Conservation (phyloP, 1,140 invertebrate species). For the Asobara japonica region DNA sequence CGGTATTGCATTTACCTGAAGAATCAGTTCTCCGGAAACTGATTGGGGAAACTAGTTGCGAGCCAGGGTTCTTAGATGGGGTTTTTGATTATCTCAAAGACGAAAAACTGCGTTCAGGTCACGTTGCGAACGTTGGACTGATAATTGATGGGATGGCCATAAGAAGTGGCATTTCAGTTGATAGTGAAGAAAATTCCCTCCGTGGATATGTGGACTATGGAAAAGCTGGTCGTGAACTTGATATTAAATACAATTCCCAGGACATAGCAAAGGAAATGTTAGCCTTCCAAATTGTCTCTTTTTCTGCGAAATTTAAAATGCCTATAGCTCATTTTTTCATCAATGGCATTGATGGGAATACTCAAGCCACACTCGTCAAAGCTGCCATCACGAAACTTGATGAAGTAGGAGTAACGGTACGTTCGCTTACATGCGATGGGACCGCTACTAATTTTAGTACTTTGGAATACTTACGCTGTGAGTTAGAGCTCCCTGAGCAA, state of each 20-base stretch:
- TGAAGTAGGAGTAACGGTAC: slow-evolving; percentile 24
- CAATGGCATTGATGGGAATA: not conserved
- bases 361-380: not conserved
- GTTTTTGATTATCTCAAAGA: not conserved
- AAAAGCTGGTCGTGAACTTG: not conserved
- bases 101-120: not conserved
- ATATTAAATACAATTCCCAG: not conserved
- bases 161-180: not conserved
- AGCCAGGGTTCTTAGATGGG: not conserved
- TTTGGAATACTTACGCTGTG: too few species aligned
- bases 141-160: not conserved
- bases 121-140: not conserved
- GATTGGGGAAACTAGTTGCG: not conserved
- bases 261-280: not conserved
- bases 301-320: not conserved
- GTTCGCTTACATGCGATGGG: slow-evolving; percentile 35
- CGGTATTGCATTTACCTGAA: not conserved
- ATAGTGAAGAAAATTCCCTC: too few species aligned
- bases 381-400: not conserved
- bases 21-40: not conserved
- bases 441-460: slow-evolving; percentile 28
- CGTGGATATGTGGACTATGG: not conserved
- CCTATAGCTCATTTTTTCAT: slow-evolving; percentile 2
- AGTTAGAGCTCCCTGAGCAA: slow-evolving; percentile 14
- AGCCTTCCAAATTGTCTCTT: slow-evolving; percentile 5